These are phyloP conservation scores for Cerceris ruficornis DNA, from an alignment of 2,888 invertebrate genomes.

Conservation along the genomic window DNA sequence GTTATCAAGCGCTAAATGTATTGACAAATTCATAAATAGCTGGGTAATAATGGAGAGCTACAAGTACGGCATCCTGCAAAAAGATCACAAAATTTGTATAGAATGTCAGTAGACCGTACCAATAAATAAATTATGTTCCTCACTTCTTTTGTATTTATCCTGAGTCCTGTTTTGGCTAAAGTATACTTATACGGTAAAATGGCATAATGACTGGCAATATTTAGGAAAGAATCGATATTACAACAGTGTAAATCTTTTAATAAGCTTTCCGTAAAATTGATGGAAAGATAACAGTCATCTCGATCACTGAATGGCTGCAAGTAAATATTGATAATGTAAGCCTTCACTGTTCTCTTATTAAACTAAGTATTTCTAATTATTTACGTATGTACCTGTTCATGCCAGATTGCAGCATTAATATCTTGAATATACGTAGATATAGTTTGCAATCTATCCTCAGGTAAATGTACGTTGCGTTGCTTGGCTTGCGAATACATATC, in stretches of 20 bases:
- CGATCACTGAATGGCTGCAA: constrained; percentile 61
- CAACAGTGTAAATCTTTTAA: constrained; percentile 55
- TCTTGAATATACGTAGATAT: constrained; percentile 47
- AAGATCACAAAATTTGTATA: constrained; percentile 6
- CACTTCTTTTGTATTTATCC: constrained; percentile 65
- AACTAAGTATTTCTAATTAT: background rate
- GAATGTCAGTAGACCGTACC: background rate
- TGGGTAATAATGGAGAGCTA: constrained; percentile 65
- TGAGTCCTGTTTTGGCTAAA: constrained; percentile 62
- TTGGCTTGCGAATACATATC: too few relatives aligned
- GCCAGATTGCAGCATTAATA: constrained; percentile 70
- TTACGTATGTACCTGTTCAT: constrained; percentile 55
- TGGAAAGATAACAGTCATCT: constrained; percentile 64
- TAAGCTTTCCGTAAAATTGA: constrained; percentile 53
- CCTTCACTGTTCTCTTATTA: constrained; percentile 1
- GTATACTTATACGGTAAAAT: constrained; percentile 68
- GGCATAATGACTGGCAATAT: constrained; percentile 72
- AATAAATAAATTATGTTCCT: constrained; percentile 9
- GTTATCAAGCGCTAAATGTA: constrained; percentile 18
- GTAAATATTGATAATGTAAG: constrained; percentile 20
- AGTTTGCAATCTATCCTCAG: too few relatives aligned
- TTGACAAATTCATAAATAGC: constrained; percentile 59
- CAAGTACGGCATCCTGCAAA: constrained; percentile 56
- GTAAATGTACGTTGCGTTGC: too few relatives aligned
- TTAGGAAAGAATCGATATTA: constrained; percentile 65